Base-by-base conservation (phyloP, 2,797 vertebrate genomes). In the Sus cebifrons region DNA sequence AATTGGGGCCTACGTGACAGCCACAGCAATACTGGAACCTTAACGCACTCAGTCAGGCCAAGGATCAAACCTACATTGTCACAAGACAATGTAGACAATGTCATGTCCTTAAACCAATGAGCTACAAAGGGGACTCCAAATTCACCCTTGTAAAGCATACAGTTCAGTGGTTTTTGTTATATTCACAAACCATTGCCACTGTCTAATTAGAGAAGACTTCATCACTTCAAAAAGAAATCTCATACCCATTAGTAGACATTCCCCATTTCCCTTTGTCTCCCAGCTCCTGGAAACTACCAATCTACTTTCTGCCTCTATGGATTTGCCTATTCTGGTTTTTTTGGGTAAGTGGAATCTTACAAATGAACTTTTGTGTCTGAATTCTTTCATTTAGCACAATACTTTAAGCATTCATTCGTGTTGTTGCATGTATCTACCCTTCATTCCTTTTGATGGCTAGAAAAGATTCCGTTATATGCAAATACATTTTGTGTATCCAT, bases 371-470 rank as follows among this genome's bases (percentile, higher is more conserved):
- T 84, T 86, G 23, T 54, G 9, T 49, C 27, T 74, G 7, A 10
- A 21, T 92, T 93, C n/a, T 84, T 88, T 96, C 27, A 75, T 52
- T 91, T 93, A 74, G 44, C 70, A 89, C 23, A 71, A 23, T 44
- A n/a, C 87, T 83, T 75, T 91, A 54, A 79, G 36, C 65, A 16
- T 91, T 87, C 36, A 36, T 81, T 15, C n/a, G 14, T 75, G 60
- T 78, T 83, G 36, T 44, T 75, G 67, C 32, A 60, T 12, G 6
- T 54, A 18, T 79, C n/a, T 56, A 2, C 81, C 65, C 6, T 82
- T 96, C 15, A 64, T 65, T 67, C 27, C 15, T 70, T 90, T 65
- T 85, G 52, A 60, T 54, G 58, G 8, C 44, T 91, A 16, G 94
- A 86, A 79, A 86, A 36, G 32, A 60, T 62, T 64, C n/a, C 14